Base-by-base conservation (phyloP, 2,797 vertebrate genomes). In the Calcarius lapponicus region DNA sequence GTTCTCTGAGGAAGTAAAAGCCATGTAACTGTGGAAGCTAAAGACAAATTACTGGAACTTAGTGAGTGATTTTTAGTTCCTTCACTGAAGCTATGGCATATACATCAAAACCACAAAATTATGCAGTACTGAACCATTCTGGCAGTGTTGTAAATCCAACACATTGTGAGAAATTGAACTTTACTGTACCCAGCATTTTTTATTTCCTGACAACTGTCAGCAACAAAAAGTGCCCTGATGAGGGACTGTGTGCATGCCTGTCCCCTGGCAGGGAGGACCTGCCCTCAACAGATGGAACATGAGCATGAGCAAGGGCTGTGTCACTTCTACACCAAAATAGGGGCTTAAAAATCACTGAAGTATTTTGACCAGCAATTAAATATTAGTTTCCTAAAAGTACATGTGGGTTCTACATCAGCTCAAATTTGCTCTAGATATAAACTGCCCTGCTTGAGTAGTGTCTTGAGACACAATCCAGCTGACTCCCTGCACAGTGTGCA, bases 141-240 rank as follows among this genome's bases (percentile, higher is more conserved):
- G 56, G 34, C 50, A 61, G 32, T 28, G 36, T 14, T 62, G 45
- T 50, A 78, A 74, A 91, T 32, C 19, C 29, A 89, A 40, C 17
- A 60, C 29, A 53, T 9, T 69, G 61, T 40, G 48, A 87, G 67
- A 89, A 88, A 90, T 0, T 8, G 17, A 78, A 79, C 78, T 86
- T 69, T 40, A 47, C 2, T 70, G 73, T 54, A 62, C 31, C 65
- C 0, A 1, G 43, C 36, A 53, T 65, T 69, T 82, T 78, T 74
- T 88, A 90, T 69, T 92, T 86, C 80, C 82, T 83, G 69, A 88
- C 87, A 93, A 86, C 42, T 74, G 78, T 54, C 58, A 91, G 80
- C 65, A 92, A 38, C 66, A 51, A 69, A 45, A 6, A 76, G 78
- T 42, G 43, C 34, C 58, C 65, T 42, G 28, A 40, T 26, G 66